A percentile compares a stretch with the other conserved stretches of the same genome.
Evolutionary conservation across 1,140 invertebrate genomes (phyloP).

Genomic region (Cyclina sinensis): DNA sequence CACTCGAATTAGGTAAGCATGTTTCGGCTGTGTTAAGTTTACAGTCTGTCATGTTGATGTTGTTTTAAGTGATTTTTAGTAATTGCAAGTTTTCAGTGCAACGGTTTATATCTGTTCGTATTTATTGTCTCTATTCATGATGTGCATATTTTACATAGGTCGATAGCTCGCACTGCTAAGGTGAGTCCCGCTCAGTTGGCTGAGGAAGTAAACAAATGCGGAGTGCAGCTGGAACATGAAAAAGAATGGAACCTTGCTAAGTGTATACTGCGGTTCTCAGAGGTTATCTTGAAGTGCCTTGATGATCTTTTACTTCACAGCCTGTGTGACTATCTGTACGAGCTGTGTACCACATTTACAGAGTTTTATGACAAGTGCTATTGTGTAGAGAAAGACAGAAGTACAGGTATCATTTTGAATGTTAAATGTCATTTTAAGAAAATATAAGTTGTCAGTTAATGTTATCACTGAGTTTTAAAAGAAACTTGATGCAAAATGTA

Average conservation of each 20-base stretch:
- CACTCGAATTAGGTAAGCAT: slow-evolving; percentile 92
- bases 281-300: slow-evolving; percentile 94
- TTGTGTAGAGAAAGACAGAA: slow-evolving; percentile 94
- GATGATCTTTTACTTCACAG: slow-evolving; percentile 95
- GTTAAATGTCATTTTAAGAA: no score
- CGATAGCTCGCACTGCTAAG: slow-evolving; percentile 85
- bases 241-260: slow-evolving; percentile 99
- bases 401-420: no score
- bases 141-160: slow-evolving; percentile 78
- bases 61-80: no score
- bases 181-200: slow-evolving; percentile 89
- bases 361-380: slow-evolving; percentile 99
- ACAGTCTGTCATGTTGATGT: no score
- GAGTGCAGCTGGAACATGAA: slow-evolving; percentile 93
- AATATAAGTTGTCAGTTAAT: no score
- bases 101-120: no score
- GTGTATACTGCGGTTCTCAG: slow-evolving; percentile 92
- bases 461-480: no score
- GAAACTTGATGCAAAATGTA: no score
- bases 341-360: slow-evolving; percentile 95
- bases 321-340: slow-evolving; percentile 98
- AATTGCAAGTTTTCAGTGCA: no score
- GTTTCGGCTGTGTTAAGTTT: no score
- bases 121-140: no score
- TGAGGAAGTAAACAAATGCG: slow-evolving; percentile 87